Conservation (phyloP, 2,797 vertebrate genomes). For the Darevskia mixta region DNA sequence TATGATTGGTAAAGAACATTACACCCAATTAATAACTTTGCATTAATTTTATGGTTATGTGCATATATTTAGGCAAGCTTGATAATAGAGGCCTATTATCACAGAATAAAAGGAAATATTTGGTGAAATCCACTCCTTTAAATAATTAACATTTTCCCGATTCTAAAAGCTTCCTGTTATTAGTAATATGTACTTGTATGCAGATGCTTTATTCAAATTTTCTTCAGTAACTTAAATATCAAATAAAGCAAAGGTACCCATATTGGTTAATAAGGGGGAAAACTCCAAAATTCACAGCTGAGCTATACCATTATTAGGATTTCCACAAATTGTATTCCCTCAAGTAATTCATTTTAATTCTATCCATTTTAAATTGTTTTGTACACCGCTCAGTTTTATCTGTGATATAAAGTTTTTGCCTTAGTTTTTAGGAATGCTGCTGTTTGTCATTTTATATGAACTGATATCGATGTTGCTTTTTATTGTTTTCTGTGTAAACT, state of each 20-base stretch:
- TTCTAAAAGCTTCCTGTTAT: neutral
- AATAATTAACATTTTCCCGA: slow-evolving; percentile 4
- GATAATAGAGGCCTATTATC: slow-evolving; percentile 38
- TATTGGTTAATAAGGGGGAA: too few relatives aligned
- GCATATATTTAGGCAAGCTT: slow-evolving; percentile 63
- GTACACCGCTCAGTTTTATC: too few relatives aligned
- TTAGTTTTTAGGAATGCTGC: too few relatives aligned
- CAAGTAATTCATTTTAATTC: too few relatives aligned
- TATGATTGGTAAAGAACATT: slow-evolving; percentile 62
- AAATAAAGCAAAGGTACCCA: neutral
- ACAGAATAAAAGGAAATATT: neutral
- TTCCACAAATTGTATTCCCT: too few relatives aligned
- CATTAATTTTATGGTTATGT: slow-evolving; percentile 67
- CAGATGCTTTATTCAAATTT: neutral
- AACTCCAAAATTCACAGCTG: neutral
- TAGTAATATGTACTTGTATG: neutral
- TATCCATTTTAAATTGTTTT: too few relatives aligned
- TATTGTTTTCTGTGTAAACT: too few relatives aligned
- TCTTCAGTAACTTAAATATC: slow-evolving; percentile 5
- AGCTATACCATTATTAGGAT: too few relatives aligned
- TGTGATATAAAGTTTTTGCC: too few relatives aligned
- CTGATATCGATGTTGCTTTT: too few relatives aligned
- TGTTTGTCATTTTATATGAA: too few relatives aligned
- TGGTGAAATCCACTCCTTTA: neutral
- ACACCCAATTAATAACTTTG: slow-evolving; percentile 63